Evolutionary conservation across 2,113 vertebrate genomes (phyloP), one percentile per base, ranked within the genome.

Genomic region (Prionailurus viverrinus): DNA sequence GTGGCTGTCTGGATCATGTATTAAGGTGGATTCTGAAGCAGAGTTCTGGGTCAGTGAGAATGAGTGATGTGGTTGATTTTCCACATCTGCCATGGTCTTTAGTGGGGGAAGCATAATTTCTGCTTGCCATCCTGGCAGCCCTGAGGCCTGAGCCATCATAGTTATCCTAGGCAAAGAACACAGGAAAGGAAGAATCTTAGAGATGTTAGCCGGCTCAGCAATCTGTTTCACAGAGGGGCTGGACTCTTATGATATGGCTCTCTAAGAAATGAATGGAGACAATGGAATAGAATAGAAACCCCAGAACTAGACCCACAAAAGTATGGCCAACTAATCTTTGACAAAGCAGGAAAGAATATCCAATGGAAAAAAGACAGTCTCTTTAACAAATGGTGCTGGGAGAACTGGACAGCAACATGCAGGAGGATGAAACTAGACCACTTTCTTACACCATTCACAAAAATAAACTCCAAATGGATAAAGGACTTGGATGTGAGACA

Each of bases 1-100:
- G 33, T 33, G 33, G 41, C 76, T 95, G 7, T 41, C 91, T 85
- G 12, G 31, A 88, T 6, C 66, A 74, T 80, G 18, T 88, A 39
- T 89, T 94, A 86, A 84, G 83, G 89, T 83, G n/a, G 55, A 85
- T 97, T 89, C 66, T 94, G 79, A 86, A 74, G 33, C 79, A 83
- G 66, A 68, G 51, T 73, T 19, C 58, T 97, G 31, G 16, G 58
- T 90, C 36, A 48, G 23, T 83, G 55, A 92, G 41, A 81, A 95
- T 95, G 31, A 63, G 45, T 83, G 51, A 48, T 12, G 41, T 96
- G 23, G 55, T 82, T 97, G 61, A 33, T 76, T 86, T 86, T 79
- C 79, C 33, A 7, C 31, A 27, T 92, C 83, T 97, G 53, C 33
- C 18, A 18, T 55, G 13, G 65, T 88, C 79, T 94, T 97, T 23